Conservation (phyloP, 2,797 vertebrate species). For the Poeciliopsis gracilis region DNA sequence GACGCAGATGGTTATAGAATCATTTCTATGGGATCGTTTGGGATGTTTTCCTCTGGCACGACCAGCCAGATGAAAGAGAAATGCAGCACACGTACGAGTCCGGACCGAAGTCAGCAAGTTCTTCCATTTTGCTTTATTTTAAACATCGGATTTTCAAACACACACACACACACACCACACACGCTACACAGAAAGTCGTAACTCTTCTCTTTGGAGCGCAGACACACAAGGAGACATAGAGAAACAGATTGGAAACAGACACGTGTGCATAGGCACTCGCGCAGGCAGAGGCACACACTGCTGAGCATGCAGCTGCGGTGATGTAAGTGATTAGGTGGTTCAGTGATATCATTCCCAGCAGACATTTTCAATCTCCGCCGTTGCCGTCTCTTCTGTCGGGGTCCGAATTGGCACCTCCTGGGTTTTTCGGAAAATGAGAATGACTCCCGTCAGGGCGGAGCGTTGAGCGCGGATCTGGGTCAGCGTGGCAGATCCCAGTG, state of each 20-base stretch:
- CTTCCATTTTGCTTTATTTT: constrained; percentile 25
- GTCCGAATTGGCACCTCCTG: constrained; percentile 59
- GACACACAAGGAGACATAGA: constrained; percentile 9
- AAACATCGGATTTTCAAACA: constrained; percentile 55
- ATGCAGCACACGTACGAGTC: constrained; percentile 25
- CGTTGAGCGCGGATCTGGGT: constrained; percentile 61
- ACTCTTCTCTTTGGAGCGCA: constrained; percentile 11
- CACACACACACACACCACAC: constrained; percentile 19
- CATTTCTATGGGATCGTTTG: constrained; percentile 9
- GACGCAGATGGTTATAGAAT: constrained; percentile 18
- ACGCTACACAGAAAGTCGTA: constrained; percentile 32
- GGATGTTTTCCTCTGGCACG: constrained; percentile 8
- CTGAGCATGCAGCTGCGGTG: constrained; percentile 81
- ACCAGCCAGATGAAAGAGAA: constrained; percentile 11
- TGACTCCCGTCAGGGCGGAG: constrained; percentile 58
- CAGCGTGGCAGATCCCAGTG: constrained; percentile 53
- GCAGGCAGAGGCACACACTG: constrained; percentile 47
- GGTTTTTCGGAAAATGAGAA: constrained; percentile 52
- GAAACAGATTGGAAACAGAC: constrained; percentile 65
- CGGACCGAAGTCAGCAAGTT: constrained; percentile 39
- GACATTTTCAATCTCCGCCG: constrained; percentile 72
- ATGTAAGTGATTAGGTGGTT: constrained; percentile 82
- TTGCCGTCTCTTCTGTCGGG: constrained; percentile 72
- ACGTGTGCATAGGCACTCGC: constrained; percentile 38
- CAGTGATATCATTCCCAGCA: constrained; percentile 81